phyloP scores from a whole-genome alignment of 2,113 vertebrate genomes.

The Nothobranchius kuhntae region DNA sequence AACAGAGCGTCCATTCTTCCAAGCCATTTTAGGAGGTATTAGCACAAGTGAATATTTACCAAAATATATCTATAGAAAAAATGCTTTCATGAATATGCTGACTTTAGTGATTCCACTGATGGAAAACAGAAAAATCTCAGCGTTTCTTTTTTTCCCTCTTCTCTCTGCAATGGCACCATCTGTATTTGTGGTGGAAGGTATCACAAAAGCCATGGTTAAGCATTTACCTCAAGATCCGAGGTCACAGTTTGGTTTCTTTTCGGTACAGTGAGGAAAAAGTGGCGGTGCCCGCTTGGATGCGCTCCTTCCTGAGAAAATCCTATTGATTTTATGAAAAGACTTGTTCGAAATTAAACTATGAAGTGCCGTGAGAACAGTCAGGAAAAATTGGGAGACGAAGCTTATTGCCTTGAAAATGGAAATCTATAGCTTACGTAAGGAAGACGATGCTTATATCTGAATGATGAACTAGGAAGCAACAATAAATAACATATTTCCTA shows the following conservation, averaged over 20 bases:
- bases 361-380: conserved; percentile 41
- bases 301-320: conserved; percentile 72
- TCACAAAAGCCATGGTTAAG: conserved; percentile 60
- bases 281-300: conserved; percentile 58
- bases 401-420: conserved; percentile 68
- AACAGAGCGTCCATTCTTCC: conserved; percentile 58
- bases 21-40: conserved; percentile 62
- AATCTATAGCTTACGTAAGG: conserved; percentile 38
- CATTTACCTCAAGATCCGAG: conserved; percentile 58
- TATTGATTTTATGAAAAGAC: conserved; percentile 47
- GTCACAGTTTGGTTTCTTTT: conserved; percentile 68
- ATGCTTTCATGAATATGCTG: conserved; percentile 51
- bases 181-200: conserved; percentile 63
- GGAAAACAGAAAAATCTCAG: conserved; percentile 27
- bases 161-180: conserved; percentile 61
- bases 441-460: conserved; percentile 54
- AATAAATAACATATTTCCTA: conserved; percentile 30
- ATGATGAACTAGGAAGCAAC: conserved; percentile 16
- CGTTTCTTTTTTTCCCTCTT: conserved; percentile 28
- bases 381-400: conserved; percentile 38
- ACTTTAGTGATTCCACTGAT: conserved; percentile 49
- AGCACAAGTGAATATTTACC: conserved; percentile 28
- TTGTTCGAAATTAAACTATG: conserved; percentile 20
- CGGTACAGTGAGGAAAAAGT: conserved; percentile 64
- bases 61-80: conserved; percentile 56